These are phyloP conservation scores for Chloroceryle inda DNA, from an alignment of 2,797 vertebrate species.

Conservation along the genomic window DNA sequence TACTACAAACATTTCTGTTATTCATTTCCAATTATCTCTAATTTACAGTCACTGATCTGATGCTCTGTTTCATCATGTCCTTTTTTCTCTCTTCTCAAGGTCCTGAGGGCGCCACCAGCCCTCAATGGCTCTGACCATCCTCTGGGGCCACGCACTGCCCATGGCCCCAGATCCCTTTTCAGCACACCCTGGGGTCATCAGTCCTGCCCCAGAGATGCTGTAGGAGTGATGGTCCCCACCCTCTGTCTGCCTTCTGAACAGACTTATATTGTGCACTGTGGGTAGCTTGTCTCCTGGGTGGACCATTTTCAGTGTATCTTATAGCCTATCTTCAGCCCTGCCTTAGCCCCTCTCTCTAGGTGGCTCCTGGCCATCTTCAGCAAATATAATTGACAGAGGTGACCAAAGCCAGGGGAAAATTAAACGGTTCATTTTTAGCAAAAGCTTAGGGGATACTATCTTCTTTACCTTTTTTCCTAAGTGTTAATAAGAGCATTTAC, in stretches of 20 bases:
- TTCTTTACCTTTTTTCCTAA: background rate
- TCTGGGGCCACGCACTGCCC: background rate
- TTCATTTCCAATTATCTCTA: background rate
- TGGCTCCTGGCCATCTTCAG: background rate
- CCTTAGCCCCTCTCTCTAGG: background rate
- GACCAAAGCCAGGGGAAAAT: background rate
- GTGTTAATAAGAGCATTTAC: background rate
- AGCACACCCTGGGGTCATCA: background rate
- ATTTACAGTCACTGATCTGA: background rate
- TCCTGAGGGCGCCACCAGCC: background rate
- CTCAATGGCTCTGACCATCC: background rate
- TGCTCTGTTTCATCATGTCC: background rate
- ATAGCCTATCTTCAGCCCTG: no score
- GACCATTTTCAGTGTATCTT: background rate
- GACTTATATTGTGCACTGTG: background rate
- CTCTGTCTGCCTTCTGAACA: background rate
- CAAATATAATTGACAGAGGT: background rate
- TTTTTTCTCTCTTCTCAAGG: background rate
- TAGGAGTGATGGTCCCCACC: background rate
- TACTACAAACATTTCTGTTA: background rate
- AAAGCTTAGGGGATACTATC: background rate
- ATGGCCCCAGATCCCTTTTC: accelerated
- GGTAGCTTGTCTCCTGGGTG: background rate
- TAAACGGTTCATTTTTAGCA: background rate
- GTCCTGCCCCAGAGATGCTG: background rate